These are phyloP conservation scores for Sarcophaga subvicina DNA, from an alignment of 2,888 invertebrate species.

Conservation along the genomic window DNA sequence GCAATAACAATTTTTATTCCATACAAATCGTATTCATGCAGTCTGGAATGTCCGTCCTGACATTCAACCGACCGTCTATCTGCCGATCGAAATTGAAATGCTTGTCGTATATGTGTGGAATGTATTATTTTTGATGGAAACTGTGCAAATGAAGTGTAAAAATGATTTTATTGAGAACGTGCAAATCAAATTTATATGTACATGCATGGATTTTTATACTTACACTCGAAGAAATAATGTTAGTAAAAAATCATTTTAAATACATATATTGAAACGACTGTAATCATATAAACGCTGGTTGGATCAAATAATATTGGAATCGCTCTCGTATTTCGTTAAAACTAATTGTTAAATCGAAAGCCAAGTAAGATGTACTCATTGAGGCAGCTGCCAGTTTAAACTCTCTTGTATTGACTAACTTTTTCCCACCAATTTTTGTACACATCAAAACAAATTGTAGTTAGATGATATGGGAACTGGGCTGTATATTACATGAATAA, in stretches of 20 bases:
- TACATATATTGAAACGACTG: too few species aligned
- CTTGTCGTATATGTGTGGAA: constrained; percentile 31
- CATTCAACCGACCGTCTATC: not conserved
- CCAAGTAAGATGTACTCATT: too few species aligned
- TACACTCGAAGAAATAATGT: constrained; percentile 24
- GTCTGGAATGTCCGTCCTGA: not conserved
- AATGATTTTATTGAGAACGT: constrained; percentile 65
- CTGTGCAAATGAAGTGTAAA: constrained; percentile 66
- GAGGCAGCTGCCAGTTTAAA: too few species aligned
- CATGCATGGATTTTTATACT: constrained; percentile 5
- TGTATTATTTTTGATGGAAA: constrained; percentile 62
- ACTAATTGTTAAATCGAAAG: too few species aligned
- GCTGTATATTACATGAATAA: too few species aligned
- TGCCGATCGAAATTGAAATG: not conserved
- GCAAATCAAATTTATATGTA: constrained; percentile 54
- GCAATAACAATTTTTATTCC: not conserved
- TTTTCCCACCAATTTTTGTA: too few species aligned
- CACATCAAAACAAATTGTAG: too few species aligned
- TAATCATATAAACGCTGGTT: too few species aligned
- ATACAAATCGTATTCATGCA: not conserved
- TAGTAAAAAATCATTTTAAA: not conserved
- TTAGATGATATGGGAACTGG: too few species aligned
- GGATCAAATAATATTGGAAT: too few species aligned
- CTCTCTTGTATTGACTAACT: too few species aligned
- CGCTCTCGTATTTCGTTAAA: too few species aligned